Conservation (phyloP, 2,888 invertebrate species). For the Platerodrilus igneus region DNA sequence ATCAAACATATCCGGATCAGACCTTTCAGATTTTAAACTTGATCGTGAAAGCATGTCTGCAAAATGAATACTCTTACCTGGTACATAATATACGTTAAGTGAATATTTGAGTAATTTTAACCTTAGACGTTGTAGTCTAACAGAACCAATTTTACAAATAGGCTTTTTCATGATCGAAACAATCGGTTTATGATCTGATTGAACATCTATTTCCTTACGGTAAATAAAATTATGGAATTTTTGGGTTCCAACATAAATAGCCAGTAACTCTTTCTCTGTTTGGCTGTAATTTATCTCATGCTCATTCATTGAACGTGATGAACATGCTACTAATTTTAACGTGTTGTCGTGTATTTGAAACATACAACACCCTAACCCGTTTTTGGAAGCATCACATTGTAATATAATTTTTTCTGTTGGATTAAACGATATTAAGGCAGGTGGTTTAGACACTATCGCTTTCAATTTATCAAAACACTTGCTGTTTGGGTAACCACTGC, state of each 20-base stretch:
- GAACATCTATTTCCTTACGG: slow-evolving; percentile 22
- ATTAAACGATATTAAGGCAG: too few relatives aligned
- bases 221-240: slow-evolving; percentile 26
- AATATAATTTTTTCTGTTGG: too few relatives aligned
- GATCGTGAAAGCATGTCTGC: slow-evolving; percentile 23
- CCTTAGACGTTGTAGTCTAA: slow-evolving; percentile 22
- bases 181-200: slow-evolving; percentile 24
- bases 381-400: too few relatives aligned
- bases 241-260: slow-evolving; percentile 21
- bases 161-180: slow-evolving; percentile 25
- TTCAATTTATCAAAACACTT: too few relatives aligned
- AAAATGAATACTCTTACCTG: slow-evolving; percentile 25
- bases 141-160: slow-evolving; percentile 11
- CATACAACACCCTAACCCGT: too few relatives aligned
- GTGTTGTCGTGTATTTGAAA: too few relatives aligned
- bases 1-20: slow-evolving; percentile 24
- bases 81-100: slow-evolving; percentile 21
- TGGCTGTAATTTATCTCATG: slow-evolving; percentile 18
- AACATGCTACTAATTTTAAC: slow-evolving; percentile 18
- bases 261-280: slow-evolving; percentile 25
- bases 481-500: too few relatives aligned
- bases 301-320: slow-evolving; percentile 18
- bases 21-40: too few relatives aligned
- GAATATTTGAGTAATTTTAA: slow-evolving; percentile 25
- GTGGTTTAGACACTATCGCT: too few relatives aligned